phyloP scores from a whole-genome alignment of 2,888 invertebrate species.

The Autographa pulchrina region DNA sequence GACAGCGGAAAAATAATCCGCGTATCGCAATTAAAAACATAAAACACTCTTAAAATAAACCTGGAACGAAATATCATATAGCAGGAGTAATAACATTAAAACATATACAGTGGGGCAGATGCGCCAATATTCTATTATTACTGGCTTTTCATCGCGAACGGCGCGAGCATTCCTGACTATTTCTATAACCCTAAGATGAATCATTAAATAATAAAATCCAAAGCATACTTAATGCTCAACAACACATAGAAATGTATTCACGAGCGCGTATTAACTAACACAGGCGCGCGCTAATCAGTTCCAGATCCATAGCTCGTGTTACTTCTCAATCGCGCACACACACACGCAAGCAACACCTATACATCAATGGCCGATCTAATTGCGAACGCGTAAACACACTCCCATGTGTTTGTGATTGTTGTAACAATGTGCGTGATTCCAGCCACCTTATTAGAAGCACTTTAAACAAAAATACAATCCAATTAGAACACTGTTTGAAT shows the following conservation, averaged over 20 bases:
- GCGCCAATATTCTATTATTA: slow-evolving; percentile 89
- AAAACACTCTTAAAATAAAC: slow-evolving; percentile 85
- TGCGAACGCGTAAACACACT: slow-evolving; percentile 86
- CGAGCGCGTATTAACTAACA: slow-evolving; percentile 81
- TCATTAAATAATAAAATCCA: slow-evolving; percentile 90
- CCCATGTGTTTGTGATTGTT: slow-evolving; percentile 81
- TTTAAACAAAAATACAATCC: slow-evolving; percentile 88
- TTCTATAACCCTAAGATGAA: slow-evolving; percentile 89
- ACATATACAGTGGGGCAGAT: slow-evolving; percentile 86
- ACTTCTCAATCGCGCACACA: slow-evolving; percentile 79
- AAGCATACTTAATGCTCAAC: slow-evolving; percentile 88
- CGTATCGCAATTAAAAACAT: slow-evolving; percentile 87
- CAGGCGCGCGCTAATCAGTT: slow-evolving; percentile 85
- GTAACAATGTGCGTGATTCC: slow-evolving; percentile 85
- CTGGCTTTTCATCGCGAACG: slow-evolving; percentile 86
- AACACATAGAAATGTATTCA: slow-evolving; percentile 83
- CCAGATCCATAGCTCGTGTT: slow-evolving; percentile 82
- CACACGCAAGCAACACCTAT: slow-evolving; percentile 73
- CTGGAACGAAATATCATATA: slow-evolving; percentile 82
- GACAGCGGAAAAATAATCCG: slow-evolving; percentile 83
- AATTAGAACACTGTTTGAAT: slow-evolving; percentile 87
- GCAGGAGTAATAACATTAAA: slow-evolving; percentile 86
- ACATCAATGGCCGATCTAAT: slow-evolving; percentile 87
- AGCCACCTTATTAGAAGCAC: slow-evolving; percentile 84
- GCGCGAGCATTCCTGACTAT: slow-evolving; percentile 87